A percentile compares a stretch with the other conserved stretches of the same genome.
Evolutionary conservation across 2,888 invertebrate species (phyloP).

Genomic region (Ormyrus labotus): DNA sequence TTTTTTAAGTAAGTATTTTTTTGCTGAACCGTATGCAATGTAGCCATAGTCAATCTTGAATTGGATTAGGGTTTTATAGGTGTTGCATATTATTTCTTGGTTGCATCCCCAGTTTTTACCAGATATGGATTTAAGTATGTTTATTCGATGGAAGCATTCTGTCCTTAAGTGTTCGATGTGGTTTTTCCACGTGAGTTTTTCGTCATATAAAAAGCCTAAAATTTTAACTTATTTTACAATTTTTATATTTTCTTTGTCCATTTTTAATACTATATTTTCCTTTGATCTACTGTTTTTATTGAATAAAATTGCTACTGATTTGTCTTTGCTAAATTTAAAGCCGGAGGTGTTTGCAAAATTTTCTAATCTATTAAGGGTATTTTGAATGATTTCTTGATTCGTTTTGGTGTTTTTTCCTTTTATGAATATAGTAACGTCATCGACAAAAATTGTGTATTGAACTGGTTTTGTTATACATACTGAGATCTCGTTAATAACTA

Average conservation of each 20-base stretch:
- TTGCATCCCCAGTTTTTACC: slow-evolving; percentile 5
- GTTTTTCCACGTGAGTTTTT: not conserved
- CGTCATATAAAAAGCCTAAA: not conserved
- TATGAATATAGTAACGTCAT: slow-evolving; percentile 20
- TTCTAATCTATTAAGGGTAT: not conserved
- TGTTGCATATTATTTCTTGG: not conserved
- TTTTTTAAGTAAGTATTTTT: not conserved
- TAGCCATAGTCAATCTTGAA: slow-evolving; percentile 11
- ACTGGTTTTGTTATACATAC: not conserved
- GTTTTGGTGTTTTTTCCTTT: slow-evolving; percentile 9
- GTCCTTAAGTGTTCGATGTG: not conserved
- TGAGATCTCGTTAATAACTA: not conserved
- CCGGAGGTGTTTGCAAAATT: not conserved
- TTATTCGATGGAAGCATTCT: not conserved
- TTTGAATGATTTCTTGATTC: not conserved
- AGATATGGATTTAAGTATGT: not conserved
- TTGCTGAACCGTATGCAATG: not conserved
- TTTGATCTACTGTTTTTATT: not conserved
- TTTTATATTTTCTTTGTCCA: not conserved
- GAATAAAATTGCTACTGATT: not conserved
- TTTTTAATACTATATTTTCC: not conserved
- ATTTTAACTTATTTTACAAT: not conserved
- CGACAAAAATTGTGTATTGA: not conserved
- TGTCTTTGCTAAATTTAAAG: not conserved
- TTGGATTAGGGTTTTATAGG: slow-evolving; percentile 7